A percentile compares a stretch with the other conserved stretches of the same genome.
phyloP scores from a whole-genome alignment of 2,113 vertebrate genomes.

The human region GRCh38 chr11:122025001-122025500 shows the following conservation, averaged over 20 bases:
- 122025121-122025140: background rate
- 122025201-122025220: background rate
- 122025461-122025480: background rate
- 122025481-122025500: background rate
- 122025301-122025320: background rate
- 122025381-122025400: background rate
- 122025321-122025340: background rate
- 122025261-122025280: background rate
- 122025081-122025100: background rate
- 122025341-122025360: background rate
- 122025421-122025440: background rate
- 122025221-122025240: background rate
- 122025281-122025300: background rate
- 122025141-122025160: background rate
- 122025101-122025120: background rate
- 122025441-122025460: background rate
- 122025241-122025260: no score
- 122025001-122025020: background rate
- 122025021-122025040: background rate
- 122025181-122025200: background rate
- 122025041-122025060: background rate
- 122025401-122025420: background rate
- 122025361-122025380: background rate
- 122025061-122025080: background rate
- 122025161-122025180: background rate